These are phyloP conservation scores for Trichogramma evanescens DNA, from an alignment of 2,888 invertebrate species.

Conservation along the genomic window DNA sequence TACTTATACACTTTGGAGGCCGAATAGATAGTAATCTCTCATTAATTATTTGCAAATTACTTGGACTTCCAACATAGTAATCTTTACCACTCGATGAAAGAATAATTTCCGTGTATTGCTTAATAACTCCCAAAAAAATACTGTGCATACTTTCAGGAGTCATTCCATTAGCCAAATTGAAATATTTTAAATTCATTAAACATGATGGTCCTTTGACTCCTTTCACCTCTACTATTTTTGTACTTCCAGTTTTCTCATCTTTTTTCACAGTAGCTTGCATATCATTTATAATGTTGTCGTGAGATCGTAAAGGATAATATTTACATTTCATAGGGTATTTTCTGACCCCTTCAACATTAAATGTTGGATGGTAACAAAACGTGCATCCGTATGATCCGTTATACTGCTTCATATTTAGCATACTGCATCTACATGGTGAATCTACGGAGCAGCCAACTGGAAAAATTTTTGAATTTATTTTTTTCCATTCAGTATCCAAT, in stretches of 20 bases:
- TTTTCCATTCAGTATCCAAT: constrained; percentile 12
- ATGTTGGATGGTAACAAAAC: constrained; percentile 17
- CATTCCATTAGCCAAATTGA: constrained; percentile 22
- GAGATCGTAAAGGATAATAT: constrained; percentile 7
- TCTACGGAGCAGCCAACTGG: constrained; percentile 16
- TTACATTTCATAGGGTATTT: constrained; percentile 9
- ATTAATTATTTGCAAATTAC: constrained; percentile 9
- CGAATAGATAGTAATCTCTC: constrained; percentile 11
- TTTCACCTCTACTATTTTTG: neutral
- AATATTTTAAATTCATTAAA: constrained; percentile 18
- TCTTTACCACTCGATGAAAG: neutral
- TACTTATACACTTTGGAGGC: constrained; percentile 13
- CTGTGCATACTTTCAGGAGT: constrained; percentile 24
- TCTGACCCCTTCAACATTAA: neutral
- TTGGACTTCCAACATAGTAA: constrained; percentile 14
- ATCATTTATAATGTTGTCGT: neutral
- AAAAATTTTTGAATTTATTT: constrained; percentile 14
- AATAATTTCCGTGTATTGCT: constrained; percentile 1
- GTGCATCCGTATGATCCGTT: constrained; percentile 17
- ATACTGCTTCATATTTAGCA: constrained; percentile 16
- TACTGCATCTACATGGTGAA: constrained; percentile 10
- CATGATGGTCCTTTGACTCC: constrained; percentile 14
- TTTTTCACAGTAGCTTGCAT: neutral
- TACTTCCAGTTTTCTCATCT: neutral
- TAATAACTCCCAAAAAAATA: constrained; percentile 17